Evolutionary conservation across 2,797 vertebrate species (phyloP), one percentile per base, ranked within the genome.

Genomic region (Coccyzus lansbergi): DNA sequence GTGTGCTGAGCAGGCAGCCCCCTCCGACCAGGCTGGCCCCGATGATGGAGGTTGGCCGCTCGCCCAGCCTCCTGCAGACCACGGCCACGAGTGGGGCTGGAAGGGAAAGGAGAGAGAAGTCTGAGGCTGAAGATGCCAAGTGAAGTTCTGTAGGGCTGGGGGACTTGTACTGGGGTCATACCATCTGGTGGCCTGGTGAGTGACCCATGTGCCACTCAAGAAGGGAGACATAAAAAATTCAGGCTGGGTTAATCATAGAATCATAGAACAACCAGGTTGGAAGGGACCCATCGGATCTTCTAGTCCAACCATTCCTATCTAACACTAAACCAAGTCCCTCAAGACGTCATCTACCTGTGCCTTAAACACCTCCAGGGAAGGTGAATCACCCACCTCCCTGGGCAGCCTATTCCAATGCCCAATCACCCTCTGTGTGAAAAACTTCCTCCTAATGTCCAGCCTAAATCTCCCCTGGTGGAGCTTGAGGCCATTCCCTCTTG

Each of bases 1-100:
- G 98, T 26, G 98, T 98, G 96, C 99, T 99, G n/a, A 98, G 90
- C 83, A 99, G 85, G 93, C 98, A 99, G 78, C 99, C 99, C 72
- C 96, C 96, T 2, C 97, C 98, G 46, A 99, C 97, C 85, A 99
- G 96, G 33, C 98, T 22, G 0, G 98, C 98, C 13, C 99, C 99
- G 0, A 97, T 42, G 34, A 99, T 96, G 56, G 99, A 98, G 15
- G 98, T 98, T 1, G 93, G 86, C 67, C 98, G 97, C 88, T 98
- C 96, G 8, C 98, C 99, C 28, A 98, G 64, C 90, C 98, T 97
- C 81, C 97, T 98, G 97, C 98, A 99, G 67, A 98, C 93, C 60
- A 98, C 84, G 8, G 98, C 97, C 64, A 98, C 99, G 26, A 99
- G 82, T 1, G 99, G 99, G 70, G 98, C 99, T 93, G 59, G 16